Conservation (phyloP, 2,888 invertebrate species). For the Phortica okadai region DNA sequence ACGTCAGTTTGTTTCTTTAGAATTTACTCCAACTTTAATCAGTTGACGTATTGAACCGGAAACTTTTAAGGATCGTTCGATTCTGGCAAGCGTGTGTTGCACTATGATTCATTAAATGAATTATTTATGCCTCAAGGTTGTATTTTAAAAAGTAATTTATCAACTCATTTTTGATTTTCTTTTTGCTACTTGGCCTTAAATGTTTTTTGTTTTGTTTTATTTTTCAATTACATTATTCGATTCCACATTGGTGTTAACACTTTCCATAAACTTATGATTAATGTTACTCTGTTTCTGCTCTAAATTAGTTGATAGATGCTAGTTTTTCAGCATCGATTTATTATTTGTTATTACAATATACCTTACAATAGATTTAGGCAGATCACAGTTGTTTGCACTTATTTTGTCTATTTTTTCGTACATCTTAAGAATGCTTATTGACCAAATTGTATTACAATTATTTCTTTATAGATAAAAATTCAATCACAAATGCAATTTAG, state of each 20-base stretch:
- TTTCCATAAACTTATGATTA: neutral
- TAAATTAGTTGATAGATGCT: neutral
- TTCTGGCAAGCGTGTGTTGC: too few relatives aligned
- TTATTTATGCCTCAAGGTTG: too few relatives aligned
- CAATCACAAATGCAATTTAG: conserved; percentile 17
- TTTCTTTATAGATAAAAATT: neutral
- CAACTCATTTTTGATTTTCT: too few relatives aligned
- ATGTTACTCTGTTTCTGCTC: neutral
- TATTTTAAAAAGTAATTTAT: too few relatives aligned
- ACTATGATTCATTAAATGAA: too few relatives aligned
- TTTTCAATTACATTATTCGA: neutral
- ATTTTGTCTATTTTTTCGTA: neutral
- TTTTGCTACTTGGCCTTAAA: neutral
- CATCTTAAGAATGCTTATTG: neutral
- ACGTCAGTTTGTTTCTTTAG: too few relatives aligned
- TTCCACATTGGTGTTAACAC: neutral
- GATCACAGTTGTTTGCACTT: neutral
- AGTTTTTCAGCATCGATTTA: too few relatives aligned
- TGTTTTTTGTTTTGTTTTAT: neutral
- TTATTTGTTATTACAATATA: neutral
- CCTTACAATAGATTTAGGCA: conserved; percentile 11
- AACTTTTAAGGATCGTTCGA: too few relatives aligned
- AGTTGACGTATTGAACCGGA: too few relatives aligned
- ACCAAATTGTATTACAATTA: neutral
- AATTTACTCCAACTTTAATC: too few relatives aligned